These are phyloP conservation scores for Conus ventricosus DNA, from an alignment of 1,140 invertebrate species.

Conservation along the genomic window DNA sequence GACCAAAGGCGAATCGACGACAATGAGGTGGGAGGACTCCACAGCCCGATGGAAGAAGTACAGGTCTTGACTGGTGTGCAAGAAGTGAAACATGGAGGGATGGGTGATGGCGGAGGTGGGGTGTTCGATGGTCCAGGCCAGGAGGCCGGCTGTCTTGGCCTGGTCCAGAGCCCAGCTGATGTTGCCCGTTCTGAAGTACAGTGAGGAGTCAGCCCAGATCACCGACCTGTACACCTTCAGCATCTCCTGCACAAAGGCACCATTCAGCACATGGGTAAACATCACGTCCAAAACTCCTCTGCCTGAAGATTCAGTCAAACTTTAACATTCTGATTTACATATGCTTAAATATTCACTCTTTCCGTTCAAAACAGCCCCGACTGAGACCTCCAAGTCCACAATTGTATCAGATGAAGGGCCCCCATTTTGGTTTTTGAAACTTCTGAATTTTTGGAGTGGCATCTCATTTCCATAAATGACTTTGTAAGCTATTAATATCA, in stretches of 20 bases:
- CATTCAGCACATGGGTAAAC: too few species aligned
- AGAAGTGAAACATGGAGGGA: conserved; percentile 94
- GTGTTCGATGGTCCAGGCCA: conserved; percentile 83
- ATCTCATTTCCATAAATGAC: too few species aligned
- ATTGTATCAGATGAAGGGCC: too few species aligned
- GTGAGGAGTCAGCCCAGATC: conserved; percentile 82
- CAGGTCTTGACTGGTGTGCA: conserved; percentile 84
- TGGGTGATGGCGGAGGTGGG: conserved; percentile 94
- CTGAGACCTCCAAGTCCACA: too few species aligned
- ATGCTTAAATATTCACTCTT: too few species aligned
- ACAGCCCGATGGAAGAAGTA: conserved; percentile 88
- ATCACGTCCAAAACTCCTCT: too few species aligned
- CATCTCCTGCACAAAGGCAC: conserved; percentile 79
- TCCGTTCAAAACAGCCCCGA: too few species aligned
- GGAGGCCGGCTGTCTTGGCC: conserved; percentile 79
- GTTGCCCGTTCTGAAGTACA: conserved; percentile 74
- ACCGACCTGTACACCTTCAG: conserved; percentile 84
- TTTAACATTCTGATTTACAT: too few species aligned
- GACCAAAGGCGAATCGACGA: conserved; percentile 83
- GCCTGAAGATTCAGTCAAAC: too few species aligned
- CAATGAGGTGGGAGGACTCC: conserved; percentile 82
- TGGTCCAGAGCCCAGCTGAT: conserved; percentile 66
- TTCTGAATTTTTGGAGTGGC: too few species aligned
- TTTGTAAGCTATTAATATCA: too few species aligned
- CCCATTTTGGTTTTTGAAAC: too few species aligned